A percentile compares a stretch with the other conserved stretches of the same genome.
Evolutionary conservation across 1,140 invertebrate genomes (phyloP).

Genomic region (Coenobita brevimanus): DNA sequence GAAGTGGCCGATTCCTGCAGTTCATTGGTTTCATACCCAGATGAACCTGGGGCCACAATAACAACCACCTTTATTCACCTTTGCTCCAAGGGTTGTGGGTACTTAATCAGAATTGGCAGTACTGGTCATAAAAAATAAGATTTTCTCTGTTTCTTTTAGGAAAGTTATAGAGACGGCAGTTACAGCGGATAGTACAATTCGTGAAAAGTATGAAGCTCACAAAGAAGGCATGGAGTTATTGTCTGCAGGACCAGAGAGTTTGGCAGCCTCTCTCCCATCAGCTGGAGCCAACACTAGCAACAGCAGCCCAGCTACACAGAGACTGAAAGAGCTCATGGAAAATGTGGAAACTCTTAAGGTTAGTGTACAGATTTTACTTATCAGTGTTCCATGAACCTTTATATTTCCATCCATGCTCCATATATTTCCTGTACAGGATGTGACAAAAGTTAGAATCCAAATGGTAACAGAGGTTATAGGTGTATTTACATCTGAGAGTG

Average conservation of each 20-base stretch:
- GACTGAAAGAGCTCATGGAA: conserved; percentile 87
- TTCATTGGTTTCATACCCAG: too few species aligned
- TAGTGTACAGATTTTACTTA: not conserved
- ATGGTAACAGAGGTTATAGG: too few species aligned
- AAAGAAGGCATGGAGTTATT: conserved; percentile 87
- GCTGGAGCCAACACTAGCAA: conserved; percentile 70
- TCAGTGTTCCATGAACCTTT: not conserved
- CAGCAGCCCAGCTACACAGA: conserved; percentile 76
- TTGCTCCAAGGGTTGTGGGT: too few species aligned
- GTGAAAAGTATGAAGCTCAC: conserved; percentile 89
- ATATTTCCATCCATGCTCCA: too few species aligned
- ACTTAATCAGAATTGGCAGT: too few species aligned
- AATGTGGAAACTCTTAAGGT: conserved; percentile 88
- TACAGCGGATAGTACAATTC: conserved; percentile 78
- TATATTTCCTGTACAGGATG: too few species aligned
- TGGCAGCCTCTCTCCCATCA: conserved; percentile 73
- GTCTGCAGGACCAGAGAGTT: conserved; percentile 77
- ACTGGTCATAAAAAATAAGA: too few species aligned
- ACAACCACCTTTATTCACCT: too few species aligned
- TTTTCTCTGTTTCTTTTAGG: not conserved
- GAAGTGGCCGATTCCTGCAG: too few species aligned
- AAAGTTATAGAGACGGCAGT: conserved; percentile 71
- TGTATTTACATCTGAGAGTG: too few species aligned
- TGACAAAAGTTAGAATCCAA: too few species aligned
- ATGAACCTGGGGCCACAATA: too few species aligned